Base-by-base conservation (phyloP, 2,113 vertebrate species). In the Damaliscus lunatus region DNA sequence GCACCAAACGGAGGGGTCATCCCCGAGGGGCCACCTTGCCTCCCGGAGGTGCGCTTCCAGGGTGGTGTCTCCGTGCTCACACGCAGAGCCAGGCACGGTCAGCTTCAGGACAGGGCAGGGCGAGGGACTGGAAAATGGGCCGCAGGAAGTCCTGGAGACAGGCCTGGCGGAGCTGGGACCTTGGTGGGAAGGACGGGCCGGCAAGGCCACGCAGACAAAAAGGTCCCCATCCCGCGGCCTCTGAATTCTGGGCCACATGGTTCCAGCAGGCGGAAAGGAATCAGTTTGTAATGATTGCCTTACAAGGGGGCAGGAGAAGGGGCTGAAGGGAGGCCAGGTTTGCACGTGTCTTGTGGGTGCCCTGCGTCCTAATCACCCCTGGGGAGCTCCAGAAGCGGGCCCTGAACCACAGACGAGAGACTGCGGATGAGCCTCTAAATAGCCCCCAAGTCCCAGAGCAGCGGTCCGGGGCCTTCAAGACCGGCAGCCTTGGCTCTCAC, bases 31-130 rank as follows among this genome's bases (percentile, higher is more conserved):
- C 77, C 43, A 0, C 77, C 27, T 48, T 2, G 3, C 43, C 27
- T 48, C 27, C 43, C 8, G 0, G 74, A 8, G 5, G 46, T 52
- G 80, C 1, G 0, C 31, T n/a, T 52, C 5, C 48, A 7, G 31
- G 48, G 10, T 25, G 31, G 27, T 19, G 17, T 52, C 48, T 29
- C 48, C 0, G 0, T 13, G 29, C 31, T 82, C 48, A 82, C 48
- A 50, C 1, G 46, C 48, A 81, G 48, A n/a, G 17, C 31, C 31
- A 4, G 31, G 48, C 17, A 21, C 2, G 0, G 48, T n/a, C 31
- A 52, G 31, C 5, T 50, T 52, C 80, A 52, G 31, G 48, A 23
- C 11, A 25, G 36, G 25, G 50, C 17, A 13, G 31, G 48, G 48
- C 2, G 10, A 21, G 80, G 19, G 48, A 4, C 6, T 7, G 50